A percentile compares a stretch with the other conserved stretches of the same genome.
Evolutionary conservation across 2,797 vertebrate species (phyloP).

Genomic region (Acipenser transmontanus): DNA sequence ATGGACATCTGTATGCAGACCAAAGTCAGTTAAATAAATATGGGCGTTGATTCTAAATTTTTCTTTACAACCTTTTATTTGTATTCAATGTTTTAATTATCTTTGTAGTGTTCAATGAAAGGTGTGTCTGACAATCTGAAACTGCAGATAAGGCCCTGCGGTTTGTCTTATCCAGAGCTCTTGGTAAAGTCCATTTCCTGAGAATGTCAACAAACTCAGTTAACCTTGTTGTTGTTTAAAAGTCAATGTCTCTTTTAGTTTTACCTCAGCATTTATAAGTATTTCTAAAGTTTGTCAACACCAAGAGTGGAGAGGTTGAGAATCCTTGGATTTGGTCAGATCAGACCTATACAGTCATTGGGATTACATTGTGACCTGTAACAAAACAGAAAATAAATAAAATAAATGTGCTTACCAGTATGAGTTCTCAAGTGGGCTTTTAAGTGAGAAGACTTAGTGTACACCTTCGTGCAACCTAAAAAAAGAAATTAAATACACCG

Average conservation of each 20-base stretch:
- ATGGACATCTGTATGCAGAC: no score
- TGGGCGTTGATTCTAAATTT: no score
- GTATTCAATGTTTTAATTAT: no score
- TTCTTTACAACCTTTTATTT: no score
- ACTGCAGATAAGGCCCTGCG: no score
- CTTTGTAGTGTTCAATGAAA: no score
- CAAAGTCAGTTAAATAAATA: no score
- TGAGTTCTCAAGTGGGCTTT: constrained; percentile 95
- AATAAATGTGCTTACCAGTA: constrained; percentile 76
- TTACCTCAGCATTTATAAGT: background rate
- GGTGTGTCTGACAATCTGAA: no score
- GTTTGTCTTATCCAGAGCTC: no score
- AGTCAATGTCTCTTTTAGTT: background rate
- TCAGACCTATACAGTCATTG: background rate
- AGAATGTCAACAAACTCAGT: background rate
- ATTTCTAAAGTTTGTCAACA: background rate
- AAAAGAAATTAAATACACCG: no score
- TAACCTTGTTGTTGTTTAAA: background rate
- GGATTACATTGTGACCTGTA: constrained; percentile 6
- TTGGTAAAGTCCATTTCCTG: background rate
- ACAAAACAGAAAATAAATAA: constrained; percentile 18
- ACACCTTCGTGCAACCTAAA: constrained; percentile 90
- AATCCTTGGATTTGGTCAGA: constrained; percentile 41
- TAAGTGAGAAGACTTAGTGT: constrained; percentile 96
- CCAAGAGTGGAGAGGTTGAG: constrained; percentile 14